Base-by-base conservation (phyloP, 2,888 invertebrate genomes). In the Nectonema munidae region DNA sequence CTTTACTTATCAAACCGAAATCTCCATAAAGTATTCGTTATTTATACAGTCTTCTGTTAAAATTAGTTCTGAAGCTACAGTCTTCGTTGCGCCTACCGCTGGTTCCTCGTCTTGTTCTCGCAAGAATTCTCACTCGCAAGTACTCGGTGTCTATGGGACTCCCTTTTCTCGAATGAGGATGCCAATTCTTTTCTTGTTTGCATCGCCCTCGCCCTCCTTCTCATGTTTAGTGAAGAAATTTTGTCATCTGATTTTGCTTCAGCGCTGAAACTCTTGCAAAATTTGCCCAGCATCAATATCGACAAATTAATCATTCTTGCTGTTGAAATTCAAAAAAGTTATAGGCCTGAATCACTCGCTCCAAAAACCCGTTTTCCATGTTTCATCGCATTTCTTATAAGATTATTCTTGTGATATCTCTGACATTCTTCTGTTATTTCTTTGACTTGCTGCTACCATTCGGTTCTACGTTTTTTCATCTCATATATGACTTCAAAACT, bases 131-230 rank as follows among this genome's bases (percentile, higher is more conserved):
- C 77, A 16, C 61, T 95, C 45, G 89, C 95, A 38, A 58, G 58
- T 58, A 37, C 32, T 1, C 68, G 86, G 49, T 64, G 83, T 44
- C 70, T 95, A 49, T 95, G 95, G 95, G 95, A 95, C 54, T 73
- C 81, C 0, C 57, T 95, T 38, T 76, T 95, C 52, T 69, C 86
- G 1, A 83, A 86, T 55, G 63, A 68, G 38, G 64, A 69, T 39
- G 64, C 89, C 49, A 86, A 89, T 53, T 67, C 71, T 49, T 83
- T 79, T 51, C 67, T 89, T 2, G 70, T 79, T 43, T 67, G 71
- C 52, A 69, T 86, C 41, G 86, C 86, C 56, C 75, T 79, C 60
- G 76, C 86, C 48, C 95, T 95, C 89, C 72, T 95, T 47, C 76
- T 79, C 47, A 65, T 79, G 46, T 60, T 81, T 45, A 65, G 74